Evolutionary conservation across 2,113 vertebrate genomes (phyloP).

Genomic region (Psilopogon haemacephalus): DNA sequence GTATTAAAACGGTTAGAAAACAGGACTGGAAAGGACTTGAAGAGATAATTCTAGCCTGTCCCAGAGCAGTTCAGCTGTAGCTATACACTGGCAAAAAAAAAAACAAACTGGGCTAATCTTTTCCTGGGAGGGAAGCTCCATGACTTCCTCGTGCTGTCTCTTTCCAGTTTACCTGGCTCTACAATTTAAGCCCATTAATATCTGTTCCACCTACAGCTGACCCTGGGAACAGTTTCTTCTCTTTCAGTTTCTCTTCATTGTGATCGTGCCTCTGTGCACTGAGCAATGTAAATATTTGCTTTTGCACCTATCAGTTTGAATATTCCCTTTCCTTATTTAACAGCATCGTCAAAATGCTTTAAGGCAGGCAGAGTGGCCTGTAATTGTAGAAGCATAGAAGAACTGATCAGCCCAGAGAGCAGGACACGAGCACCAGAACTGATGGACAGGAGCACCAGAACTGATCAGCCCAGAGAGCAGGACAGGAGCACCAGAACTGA

Average conservation of each 20-base stretch:
- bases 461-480: too few relatives aligned
- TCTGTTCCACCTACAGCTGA: slow-evolving; percentile 6
- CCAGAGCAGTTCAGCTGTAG: not conserved
- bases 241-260: not conserved
- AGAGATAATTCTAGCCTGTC: not conserved
- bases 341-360: not conserved
- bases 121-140: not conserved
- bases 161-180: not conserved
- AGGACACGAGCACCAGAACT: too few relatives aligned
- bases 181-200: not conserved
- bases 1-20: not conserved
- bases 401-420: too few relatives aligned
- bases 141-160: not conserved
- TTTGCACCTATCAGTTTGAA: not conserved
- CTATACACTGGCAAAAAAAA: not conserved
- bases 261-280: not conserved
- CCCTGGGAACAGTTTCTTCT: slow-evolving; percentile 10
- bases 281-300: slow-evolving; percentile 54
- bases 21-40: not conserved
- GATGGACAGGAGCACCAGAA: too few relatives aligned
- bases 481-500: too few relatives aligned
- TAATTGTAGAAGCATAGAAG: too few relatives aligned
- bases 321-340: slow-evolving; percentile 18
- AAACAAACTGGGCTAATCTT: not conserved
- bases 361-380: not conserved